Percentiles rank a stretch among this genome's conserved stretches.
These are phyloP conservation scores for Microctonus brassicae DNA, from an alignment of 2,888 invertebrate species.

Conservation along the genomic window DNA sequence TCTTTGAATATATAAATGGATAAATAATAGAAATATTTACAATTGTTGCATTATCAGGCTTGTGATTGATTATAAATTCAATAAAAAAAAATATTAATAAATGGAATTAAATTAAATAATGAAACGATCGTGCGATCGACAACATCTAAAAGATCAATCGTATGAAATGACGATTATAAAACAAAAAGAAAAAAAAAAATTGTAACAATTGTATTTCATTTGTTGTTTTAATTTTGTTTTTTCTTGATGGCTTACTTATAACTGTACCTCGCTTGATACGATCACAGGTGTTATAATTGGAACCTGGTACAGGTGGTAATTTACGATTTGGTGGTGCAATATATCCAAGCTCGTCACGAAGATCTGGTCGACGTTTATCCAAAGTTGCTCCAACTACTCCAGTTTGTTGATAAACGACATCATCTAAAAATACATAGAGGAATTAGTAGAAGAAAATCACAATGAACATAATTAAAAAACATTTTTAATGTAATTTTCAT, in stretches of 20 bases:
- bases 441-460: slow-evolving; percentile 16
- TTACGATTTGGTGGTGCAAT: slow-evolving; percentile 94
- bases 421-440: slow-evolving; percentile 84
- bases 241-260: slow-evolving; percentile 81
- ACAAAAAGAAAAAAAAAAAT: slow-evolving; percentile 35
- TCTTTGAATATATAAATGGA: background rate
- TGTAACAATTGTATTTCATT: slow-evolving; percentile 47
- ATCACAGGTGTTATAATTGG: slow-evolving; percentile 94
- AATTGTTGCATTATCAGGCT: background rate
- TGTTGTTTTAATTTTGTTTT: background rate
- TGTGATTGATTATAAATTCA: slow-evolving; percentile 5
- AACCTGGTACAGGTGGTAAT: slow-evolving; percentile 91
- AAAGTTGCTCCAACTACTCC: slow-evolving; percentile 80
- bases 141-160: slow-evolving; percentile 56
- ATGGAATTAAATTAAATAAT: too few relatives aligned
- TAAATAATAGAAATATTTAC: background rate
- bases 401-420: slow-evolving; percentile 91
- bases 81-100: slow-evolving; percentile 43
- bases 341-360: slow-evolving; percentile 91
- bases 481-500: background rate
- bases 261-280: slow-evolving; percentile 94
- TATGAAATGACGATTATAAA: slow-evolving; percentile 53
- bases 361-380: slow-evolving; percentile 85
- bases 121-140: slow-evolving; percentile 64
- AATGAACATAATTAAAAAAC: slow-evolving; percentile 16